A percentile compares a stretch with the other conserved stretches of the same genome.
phyloP scores from a whole-genome alignment of 2,888 invertebrate species.

The Heliconius aoede region DNA sequence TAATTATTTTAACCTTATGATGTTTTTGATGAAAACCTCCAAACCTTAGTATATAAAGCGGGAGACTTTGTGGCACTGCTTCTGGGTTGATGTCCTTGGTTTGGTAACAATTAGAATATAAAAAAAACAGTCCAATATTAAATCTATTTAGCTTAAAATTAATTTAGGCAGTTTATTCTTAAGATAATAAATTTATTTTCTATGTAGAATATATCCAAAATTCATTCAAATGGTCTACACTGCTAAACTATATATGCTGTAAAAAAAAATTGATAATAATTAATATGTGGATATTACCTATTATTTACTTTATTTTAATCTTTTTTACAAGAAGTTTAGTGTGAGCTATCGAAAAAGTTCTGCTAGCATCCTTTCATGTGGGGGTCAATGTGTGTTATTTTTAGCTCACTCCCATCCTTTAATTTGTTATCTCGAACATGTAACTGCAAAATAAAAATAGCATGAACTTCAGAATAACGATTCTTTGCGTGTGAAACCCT shows the following conservation, averaged over 20 bases:
- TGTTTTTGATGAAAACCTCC: background rate
- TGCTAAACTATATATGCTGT: no score
- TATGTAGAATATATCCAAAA: no score
- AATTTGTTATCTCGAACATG: conserved; percentile 41
- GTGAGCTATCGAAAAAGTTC: background rate
- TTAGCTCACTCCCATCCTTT: conserved; percentile 53
- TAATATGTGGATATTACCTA: background rate
- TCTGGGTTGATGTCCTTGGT: background rate
- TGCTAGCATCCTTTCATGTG: conserved; percentile 43
- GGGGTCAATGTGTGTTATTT: conserved; percentile 59
- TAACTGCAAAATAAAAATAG: conserved; percentile 14
- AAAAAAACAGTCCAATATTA: no score
- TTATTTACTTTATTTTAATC: no score
- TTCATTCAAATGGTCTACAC: no score
- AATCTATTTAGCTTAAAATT: no score
- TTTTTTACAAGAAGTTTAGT: background rate
- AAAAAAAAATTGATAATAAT: no score
- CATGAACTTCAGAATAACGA: background rate
- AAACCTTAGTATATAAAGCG: background rate
- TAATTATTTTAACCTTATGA: conserved; percentile 55
- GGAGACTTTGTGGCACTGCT: background rate
- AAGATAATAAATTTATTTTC: no score
- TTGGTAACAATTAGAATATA: no score
- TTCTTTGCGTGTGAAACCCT: background rate
- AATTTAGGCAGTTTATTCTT: no score